phyloP scores from a whole-genome alignment of 2,888 invertebrate species.

The Gibbula magus region DNA sequence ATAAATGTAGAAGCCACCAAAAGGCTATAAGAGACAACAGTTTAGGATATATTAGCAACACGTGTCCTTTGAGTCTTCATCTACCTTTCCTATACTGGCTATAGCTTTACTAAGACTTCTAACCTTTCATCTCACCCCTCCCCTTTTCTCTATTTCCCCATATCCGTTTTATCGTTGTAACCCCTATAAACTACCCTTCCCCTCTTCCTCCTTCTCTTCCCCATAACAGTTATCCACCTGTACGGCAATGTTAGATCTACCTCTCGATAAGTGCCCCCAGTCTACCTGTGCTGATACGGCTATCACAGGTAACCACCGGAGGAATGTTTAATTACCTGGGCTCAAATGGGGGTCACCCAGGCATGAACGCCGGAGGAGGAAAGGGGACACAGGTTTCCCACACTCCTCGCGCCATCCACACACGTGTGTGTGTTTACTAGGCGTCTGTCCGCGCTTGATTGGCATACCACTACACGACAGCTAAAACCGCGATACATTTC shows the following conservation, averaged over 20 bases:
- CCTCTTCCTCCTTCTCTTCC: background rate
- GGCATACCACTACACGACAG: slow-evolving; percentile 10
- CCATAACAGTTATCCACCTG: background rate
- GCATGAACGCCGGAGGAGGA: background rate
- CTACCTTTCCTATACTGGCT: too few relatives aligned
- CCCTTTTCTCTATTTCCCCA: background rate
- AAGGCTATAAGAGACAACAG: too few relatives aligned
- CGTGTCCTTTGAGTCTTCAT: too few relatives aligned
- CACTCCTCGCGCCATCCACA: slow-evolving; percentile 9
- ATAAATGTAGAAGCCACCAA: too few relatives aligned
- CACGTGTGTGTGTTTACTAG: slow-evolving; percentile 22
- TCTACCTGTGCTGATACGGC: too few relatives aligned
- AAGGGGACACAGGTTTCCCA: slow-evolving; percentile 16
- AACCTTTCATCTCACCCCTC: background rate
- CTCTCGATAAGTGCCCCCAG: too few relatives aligned
- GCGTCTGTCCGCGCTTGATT: slow-evolving; percentile 5
- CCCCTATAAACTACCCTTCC: slow-evolving; percentile 12
- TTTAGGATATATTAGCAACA: too few relatives aligned
- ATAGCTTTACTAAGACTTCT: background rate
- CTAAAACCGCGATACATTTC: background rate
- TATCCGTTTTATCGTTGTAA: slow-evolving; percentile 11
- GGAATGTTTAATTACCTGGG: slow-evolving; percentile 15
- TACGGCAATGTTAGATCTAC: background rate
- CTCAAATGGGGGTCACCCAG: slow-evolving; percentile 14
- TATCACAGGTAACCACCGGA: background rate